Conservation (phyloP, 2,113 vertebrate genomes). For the Pithys albifrons region DNA sequence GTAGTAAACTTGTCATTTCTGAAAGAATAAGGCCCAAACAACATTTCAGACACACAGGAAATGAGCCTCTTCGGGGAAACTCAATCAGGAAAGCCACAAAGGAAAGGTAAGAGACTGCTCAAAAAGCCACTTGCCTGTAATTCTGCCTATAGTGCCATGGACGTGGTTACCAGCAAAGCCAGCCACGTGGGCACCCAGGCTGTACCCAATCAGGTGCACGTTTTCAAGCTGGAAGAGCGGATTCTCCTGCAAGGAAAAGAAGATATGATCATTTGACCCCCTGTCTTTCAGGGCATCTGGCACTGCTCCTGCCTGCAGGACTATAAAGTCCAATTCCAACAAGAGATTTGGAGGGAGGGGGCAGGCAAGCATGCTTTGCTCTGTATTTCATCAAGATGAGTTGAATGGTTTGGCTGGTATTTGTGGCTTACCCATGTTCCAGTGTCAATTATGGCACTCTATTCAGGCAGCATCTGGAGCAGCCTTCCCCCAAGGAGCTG, state of each 20-base stretch:
- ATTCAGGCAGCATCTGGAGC: background rate
- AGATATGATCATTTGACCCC: background rate
- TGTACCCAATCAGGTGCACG: conserved; percentile 94
- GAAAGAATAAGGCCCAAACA: background rate
- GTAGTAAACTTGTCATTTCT: background rate
- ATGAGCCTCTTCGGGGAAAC: background rate
- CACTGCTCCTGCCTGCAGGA: background rate
- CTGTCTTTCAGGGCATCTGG: background rate
- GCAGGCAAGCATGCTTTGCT: fast-evolving
- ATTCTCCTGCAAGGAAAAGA: conserved; percentile 76
- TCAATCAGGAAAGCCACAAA: background rate
- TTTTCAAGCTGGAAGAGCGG: conserved; percentile 78
- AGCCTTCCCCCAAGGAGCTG: background rate
- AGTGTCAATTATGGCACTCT: fast-evolving
- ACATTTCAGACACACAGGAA: background rate
- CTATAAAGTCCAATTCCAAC: background rate
- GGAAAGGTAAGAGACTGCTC: background rate
- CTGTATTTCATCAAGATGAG: background rate
- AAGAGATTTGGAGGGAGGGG: background rate
- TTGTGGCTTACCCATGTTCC: background rate
- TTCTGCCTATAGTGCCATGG: conserved; percentile 86
- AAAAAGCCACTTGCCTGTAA: conserved; percentile 81
- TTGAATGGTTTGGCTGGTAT: background rate
- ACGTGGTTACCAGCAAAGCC: conserved; percentile 89
- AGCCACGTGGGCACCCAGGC: conserved; percentile 92